A percentile compares a stretch with the other conserved stretches of the same genome.
These are phyloP conservation scores for Orthosia gothica DNA, from an alignment of 2,888 invertebrate species.

Conservation along the genomic window DNA sequence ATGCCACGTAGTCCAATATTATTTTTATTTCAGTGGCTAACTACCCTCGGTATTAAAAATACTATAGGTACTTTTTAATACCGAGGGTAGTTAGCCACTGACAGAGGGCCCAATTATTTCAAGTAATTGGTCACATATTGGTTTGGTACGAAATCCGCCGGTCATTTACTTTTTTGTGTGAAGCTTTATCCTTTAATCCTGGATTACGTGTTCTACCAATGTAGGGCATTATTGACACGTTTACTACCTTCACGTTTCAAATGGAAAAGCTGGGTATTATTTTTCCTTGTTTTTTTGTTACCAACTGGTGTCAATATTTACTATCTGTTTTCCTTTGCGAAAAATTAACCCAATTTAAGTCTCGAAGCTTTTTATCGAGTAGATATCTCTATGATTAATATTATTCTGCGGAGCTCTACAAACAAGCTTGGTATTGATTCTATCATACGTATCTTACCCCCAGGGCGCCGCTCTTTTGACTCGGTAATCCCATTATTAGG, in stretches of 20 bases:
- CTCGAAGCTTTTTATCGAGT: no score
- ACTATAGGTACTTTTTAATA: background rate
- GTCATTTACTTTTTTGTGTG: slow-evolving; percentile 17
- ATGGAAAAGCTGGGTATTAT: background rate
- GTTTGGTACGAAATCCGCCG: slow-evolving; percentile 4
- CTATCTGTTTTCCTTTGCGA: no score
- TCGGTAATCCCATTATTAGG: slow-evolving; percentile 47
- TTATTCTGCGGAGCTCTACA: slow-evolving; percentile 25
- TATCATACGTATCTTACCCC: slow-evolving; percentile 38
- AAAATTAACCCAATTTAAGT: no score
- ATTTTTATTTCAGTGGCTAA: background rate
- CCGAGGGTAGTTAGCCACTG: no score
- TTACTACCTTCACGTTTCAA: background rate
- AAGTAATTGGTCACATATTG: slow-evolving; percentile 3
- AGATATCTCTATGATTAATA: no score
- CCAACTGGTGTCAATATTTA: background rate
- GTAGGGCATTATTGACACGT: background rate
- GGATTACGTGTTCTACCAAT: slow-evolving; percentile 18
- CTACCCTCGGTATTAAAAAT: background rate
- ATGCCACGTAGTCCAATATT: background rate
- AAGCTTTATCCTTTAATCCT: slow-evolving; percentile 21
- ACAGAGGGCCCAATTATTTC: background rate
- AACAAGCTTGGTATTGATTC: slow-evolving; percentile 46
- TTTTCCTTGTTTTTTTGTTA: background rate
- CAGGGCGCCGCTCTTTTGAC: slow-evolving; percentile 29